Evolutionary conservation across 2,113 vertebrate genomes (phyloP).

Genomic region (Panthera uncia): DNA sequence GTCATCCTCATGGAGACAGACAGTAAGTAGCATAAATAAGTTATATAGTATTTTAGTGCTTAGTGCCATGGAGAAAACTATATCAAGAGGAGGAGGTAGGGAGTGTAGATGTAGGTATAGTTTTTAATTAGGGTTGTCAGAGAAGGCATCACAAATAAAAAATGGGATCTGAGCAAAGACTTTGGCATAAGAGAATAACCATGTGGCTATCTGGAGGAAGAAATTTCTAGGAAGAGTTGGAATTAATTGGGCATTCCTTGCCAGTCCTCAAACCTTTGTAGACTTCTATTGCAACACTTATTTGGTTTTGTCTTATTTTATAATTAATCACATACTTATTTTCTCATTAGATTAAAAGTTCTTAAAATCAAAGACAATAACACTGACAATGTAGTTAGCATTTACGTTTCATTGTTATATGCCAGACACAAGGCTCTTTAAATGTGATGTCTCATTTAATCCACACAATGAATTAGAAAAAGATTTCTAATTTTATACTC

Average conservation of each 20-base stretch:
- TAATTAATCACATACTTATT: neutral
- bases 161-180: neutral
- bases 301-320: neutral
- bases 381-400: neutral
- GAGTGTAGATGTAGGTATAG: neutral
- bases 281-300: neutral
- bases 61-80: neutral
- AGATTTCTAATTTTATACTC: neutral
- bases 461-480: neutral
- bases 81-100: neutral
- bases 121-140: neutral
- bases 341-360: constrained; percentile 7
- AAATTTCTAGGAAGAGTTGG: neutral
- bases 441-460: neutral
- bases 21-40: neutral
- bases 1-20: neutral
- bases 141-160: neutral
- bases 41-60: neutral
- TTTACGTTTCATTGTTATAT: neutral
- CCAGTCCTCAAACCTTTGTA: neutral
- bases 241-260: neutral
- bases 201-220: neutral
- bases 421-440: neutral
- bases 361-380: neutral
- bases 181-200: neutral